Evolutionary conservation across 92 coral and sea anemone genomes (phyloP).

Genomic region (Porites lobata): DNA sequence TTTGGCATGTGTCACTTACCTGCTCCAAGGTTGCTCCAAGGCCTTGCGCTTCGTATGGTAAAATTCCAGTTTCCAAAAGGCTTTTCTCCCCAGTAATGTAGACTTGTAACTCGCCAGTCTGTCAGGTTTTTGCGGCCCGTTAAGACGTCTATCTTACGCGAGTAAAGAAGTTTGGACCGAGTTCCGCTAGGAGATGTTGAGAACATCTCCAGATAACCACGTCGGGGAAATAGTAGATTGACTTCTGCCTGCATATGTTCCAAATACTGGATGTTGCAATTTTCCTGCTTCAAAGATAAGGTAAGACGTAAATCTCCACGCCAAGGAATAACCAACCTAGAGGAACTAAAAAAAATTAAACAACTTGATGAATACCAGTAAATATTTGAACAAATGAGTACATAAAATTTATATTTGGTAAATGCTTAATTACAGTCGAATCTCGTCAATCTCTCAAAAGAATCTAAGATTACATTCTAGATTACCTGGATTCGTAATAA

Average conservation of each 20-base stretch:
- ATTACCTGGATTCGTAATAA: too few species aligned
- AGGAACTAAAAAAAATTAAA: neutral
- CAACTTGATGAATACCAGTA: neutral
- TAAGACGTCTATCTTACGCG: conserved; percentile 40
- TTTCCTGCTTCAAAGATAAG: neutral
- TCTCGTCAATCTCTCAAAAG: too few species aligned
- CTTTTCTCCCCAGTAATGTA: conserved; percentile 77
- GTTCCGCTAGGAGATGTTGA: conserved; percentile 54
- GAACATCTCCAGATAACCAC: conserved; percentile 58
- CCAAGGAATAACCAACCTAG: neutral
- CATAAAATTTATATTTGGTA: too few species aligned
- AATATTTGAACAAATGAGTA: neutral
- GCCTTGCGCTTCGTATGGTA: conserved; percentile 12
- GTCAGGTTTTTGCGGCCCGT: conserved; percentile 6
- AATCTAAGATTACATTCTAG: too few species aligned
- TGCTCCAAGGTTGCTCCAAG: neutral
- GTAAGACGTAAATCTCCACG: neutral
- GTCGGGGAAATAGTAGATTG: conserved; percentile 39
- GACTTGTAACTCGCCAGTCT: conserved; percentile 47
- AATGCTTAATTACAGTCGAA: too few species aligned
- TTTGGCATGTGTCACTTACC: neutral
- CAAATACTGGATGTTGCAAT: conserved; percentile 33
- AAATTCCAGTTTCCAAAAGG: conserved; percentile 48
- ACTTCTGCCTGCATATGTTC: conserved; percentile 68
- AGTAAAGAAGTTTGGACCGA: conserved; percentile 47